A percentile compares a stretch with the other conserved stretches of the same genome.
Conservation (phyloP, 2,113 vertebrate species). For the Ceratotherium simum region DNA sequence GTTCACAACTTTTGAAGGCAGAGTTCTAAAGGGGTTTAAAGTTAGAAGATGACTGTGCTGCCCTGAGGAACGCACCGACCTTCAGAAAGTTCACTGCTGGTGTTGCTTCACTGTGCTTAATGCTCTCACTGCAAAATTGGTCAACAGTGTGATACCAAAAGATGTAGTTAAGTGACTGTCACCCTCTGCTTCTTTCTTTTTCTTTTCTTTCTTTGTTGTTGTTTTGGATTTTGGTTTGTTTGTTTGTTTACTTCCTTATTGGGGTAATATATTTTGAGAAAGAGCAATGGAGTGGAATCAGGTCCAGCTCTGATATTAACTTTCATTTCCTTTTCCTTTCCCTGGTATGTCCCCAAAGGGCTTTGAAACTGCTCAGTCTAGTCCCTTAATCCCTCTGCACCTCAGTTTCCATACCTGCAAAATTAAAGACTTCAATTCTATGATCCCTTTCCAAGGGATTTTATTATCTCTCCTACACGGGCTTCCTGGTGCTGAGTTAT, state of each 20-base stretch:
- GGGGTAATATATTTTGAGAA: background rate
- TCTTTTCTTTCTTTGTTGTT: background rate
- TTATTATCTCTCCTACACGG: background rate
- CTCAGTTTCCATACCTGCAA: background rate
- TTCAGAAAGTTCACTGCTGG: accelerated
- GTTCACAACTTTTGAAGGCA: background rate
- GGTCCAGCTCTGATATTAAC: background rate
- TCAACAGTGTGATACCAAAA: accelerated
- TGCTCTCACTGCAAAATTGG: accelerated
- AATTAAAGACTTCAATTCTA: slow-evolving; percentile 26
- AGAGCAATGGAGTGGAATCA: background rate
- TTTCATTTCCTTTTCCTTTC: slow-evolving; percentile 35
- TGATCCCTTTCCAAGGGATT: slow-evolving; percentile 54
- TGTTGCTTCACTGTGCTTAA: accelerated
- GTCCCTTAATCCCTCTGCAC: background rate
- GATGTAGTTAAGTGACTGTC: background rate
- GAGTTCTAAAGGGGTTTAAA: background rate
- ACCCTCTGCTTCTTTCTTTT: background rate
- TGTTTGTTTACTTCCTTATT: background rate
- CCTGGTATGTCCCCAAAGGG: background rate
- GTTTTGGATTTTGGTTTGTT: background rate
- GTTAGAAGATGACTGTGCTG: background rate
- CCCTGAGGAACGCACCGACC: accelerated
- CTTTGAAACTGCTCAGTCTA: background rate
- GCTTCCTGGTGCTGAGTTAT: background rate